Evolutionary conservation across 1,140 invertebrate species (phyloP), one percentile per base, ranked within the genome.

Genomic region (Centruroides vittatus): DNA sequence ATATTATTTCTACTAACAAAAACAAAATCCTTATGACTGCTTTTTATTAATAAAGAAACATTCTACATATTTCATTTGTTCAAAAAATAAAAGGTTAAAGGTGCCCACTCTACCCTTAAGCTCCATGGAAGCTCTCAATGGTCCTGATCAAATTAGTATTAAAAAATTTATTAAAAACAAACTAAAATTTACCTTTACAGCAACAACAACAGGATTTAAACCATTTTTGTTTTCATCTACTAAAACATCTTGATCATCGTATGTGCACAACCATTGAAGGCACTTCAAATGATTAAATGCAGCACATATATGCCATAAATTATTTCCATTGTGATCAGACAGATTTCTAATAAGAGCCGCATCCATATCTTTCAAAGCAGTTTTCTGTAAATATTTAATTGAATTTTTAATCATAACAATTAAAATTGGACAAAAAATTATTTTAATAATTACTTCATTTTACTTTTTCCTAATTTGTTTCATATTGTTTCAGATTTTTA

Each of bases 241-340:
- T 7, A 76, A 66, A 36, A 73, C 74, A 56, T 71, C 70, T 34
- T 57, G 62, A 50, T 49, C 69, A 57, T 61, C 69, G 55, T 67
- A 50, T 35, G 65, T 62, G 64, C 59, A 68, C 3, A 76, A 65
- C 73, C 74, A 76, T 49, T 73, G 63, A 10, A 77, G 64, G 11
- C 71, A 71, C 13, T 61, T 62, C 55, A 73, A 57, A 60, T 77
- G 73, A 55, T 74, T 74, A 58, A 68, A 64, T 11, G 66, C 65
- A 41, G 70, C 71, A 57, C 72, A 68, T 53, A 73, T 70, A 62
- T 77, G 75, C 56, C 74, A 67, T 36, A 77, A 65, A 66, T 72
- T 75, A 66, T 76, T 76, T 50, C 75, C 75, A 59, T 68, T 67
- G 52, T 71, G 70, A 67, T 77, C 75, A 46, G 70, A 73, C 53